phyloP scores from a whole-genome alignment of 1,140 invertebrate species.

The Brachionus koreanus region DNA sequence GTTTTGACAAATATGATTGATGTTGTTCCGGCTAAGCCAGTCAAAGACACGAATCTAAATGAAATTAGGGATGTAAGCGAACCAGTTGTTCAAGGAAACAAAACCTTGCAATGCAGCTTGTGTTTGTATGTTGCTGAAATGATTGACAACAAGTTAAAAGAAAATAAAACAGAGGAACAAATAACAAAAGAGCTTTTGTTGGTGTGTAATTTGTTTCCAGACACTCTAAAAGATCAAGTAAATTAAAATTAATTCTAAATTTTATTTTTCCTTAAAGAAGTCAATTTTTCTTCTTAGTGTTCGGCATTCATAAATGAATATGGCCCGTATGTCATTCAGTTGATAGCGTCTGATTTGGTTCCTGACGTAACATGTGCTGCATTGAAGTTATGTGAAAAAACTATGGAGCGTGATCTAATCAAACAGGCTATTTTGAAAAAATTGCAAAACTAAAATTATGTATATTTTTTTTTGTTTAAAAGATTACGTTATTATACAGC shows the following conservation, averaged over 20 bases:
- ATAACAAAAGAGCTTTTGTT: not conserved
- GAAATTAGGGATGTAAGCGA: not conserved
- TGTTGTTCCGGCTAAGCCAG: not conserved
- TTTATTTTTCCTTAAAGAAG: not conserved
- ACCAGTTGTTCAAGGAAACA: not conserved
- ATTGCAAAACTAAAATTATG: not conserved
- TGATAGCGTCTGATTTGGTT: not conserved
- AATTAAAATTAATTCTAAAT: not conserved
- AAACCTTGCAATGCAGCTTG: constrained; percentile 34
- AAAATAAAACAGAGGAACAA: constrained; percentile 43
- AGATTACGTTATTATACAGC: not conserved
- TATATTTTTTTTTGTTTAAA: not conserved
- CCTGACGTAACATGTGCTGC: constrained; percentile 13
- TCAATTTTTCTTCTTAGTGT: not conserved
- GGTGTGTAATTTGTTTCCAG: constrained; percentile 42
- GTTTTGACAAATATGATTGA: not conserved
- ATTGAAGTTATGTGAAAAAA: constrained; percentile 34
- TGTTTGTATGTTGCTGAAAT: constrained; percentile 22
- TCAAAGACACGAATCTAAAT: not conserved
- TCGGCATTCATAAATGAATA: constrained; percentile 22
- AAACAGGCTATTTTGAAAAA: not conserved
- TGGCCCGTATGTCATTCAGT: constrained; percentile 34
- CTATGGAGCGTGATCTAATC: not conserved
- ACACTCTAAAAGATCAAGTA: constrained; percentile 20
- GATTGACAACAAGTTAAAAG: constrained; percentile 4